Evolutionary conservation across 1,140 invertebrate genomes (phyloP).

Genomic region (Vollenhovia emeryi): DNA sequence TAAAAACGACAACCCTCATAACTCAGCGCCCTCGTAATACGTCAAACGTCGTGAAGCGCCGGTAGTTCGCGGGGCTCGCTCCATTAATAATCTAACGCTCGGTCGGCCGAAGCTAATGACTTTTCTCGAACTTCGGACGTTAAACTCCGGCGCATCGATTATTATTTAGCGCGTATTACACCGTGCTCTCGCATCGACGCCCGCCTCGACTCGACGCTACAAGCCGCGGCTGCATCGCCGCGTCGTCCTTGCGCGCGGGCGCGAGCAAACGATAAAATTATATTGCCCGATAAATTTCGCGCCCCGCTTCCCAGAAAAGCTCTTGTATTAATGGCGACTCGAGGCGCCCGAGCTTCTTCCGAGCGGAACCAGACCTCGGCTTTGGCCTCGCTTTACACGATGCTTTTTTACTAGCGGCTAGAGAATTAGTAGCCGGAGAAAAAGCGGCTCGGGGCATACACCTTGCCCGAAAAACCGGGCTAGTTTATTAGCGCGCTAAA

Average conservation of each 20-base stretch:
- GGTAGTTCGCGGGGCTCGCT: constrained; percentile 40
- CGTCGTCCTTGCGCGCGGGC: background rate
- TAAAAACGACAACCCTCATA: constrained; percentile 57
- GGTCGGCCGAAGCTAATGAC: constrained; percentile 54
- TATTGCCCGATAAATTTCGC: constrained; percentile 61
- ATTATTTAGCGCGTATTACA: constrained; percentile 48
- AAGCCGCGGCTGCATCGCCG: constrained; percentile 11
- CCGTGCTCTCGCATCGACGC: background rate
- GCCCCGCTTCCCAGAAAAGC: constrained; percentile 56
- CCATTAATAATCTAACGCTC: constrained; percentile 59
- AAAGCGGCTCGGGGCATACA: constrained; percentile 13
- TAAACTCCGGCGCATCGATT: constrained; percentile 55
- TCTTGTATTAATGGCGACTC: constrained; percentile 52
- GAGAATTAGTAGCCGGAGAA: constrained; percentile 46
- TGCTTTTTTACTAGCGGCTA: constrained; percentile 47
- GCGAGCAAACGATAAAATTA: constrained; percentile 50
- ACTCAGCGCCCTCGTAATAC: constrained; percentile 51
- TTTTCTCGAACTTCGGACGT: constrained; percentile 57
- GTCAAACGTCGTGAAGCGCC: constrained; percentile 54
- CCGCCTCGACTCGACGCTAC: background rate
- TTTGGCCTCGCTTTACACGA: constrained; percentile 43
- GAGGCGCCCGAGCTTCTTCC: constrained; percentile 36
- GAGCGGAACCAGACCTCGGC: constrained; percentile 48
- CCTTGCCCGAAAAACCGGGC: constrained; percentile 25
- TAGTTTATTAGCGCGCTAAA: constrained; percentile 46